Evolutionary conservation across 2,888 invertebrate genomes (phyloP), one percentile per base, ranked within the genome.

Genomic region (Ectemnius cavifrons): DNA sequence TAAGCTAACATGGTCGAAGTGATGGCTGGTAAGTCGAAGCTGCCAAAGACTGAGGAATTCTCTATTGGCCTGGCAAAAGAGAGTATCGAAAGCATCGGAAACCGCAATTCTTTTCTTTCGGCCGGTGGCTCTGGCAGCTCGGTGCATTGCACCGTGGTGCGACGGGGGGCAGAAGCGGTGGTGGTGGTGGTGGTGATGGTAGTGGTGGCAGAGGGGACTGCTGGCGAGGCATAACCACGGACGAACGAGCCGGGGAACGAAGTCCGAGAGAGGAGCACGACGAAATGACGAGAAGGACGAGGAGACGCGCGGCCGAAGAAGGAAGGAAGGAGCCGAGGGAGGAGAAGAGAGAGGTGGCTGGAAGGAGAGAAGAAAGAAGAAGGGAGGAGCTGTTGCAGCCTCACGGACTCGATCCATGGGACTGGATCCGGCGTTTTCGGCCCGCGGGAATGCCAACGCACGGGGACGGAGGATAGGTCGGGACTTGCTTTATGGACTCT

Each of bases 401-500:
- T 52, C 67, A 67, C 56, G 70, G 73, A 71, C 68, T 69, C 63
- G 69, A 68, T 76, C 67, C 28, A 74, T 78, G 80, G 81, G 82
- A 82, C 81, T 77, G 84, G 77, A 79, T 78, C 57, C 58, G 84
- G 16, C 71, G 84, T 85, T 88, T 88, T 88, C 86, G 89, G 89
- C 85, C 88, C 77, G 84, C 86, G 87, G 85, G 88, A 88, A 89
- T 87, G 87, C 83, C 82, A 81, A 79, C 84, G 77, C 62, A 78
- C 67, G 67, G 58, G 73, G 67, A 63, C 78, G 60, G 76, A 82
- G 85, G 87, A 88, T 88, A 88, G 88, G 88, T 87, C 88, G 87
- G 88, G 86, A 84, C 82, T 83, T 74, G 82, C 77, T 83, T 78
- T 83, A 83, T 79, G 78, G 81, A 76, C 57, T 64, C 70, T 67